Evolutionary conservation across 2,888 invertebrate genomes (phyloP), one percentile per base, ranked within the genome.

Genomic region (Melinaea marsaeus): DNA sequence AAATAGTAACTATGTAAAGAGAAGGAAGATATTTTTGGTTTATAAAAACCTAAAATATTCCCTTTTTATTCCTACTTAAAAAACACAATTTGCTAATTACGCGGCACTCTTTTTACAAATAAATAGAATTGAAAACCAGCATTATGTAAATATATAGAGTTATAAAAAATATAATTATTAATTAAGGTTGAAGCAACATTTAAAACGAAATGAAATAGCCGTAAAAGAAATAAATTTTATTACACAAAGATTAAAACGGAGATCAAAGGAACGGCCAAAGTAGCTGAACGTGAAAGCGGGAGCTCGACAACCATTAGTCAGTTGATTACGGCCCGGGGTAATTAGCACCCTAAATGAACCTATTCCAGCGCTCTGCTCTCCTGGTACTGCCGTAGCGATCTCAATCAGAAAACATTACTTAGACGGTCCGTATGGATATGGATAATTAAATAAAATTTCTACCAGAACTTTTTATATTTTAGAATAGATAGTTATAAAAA

Each of bases 331-430:
- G 79, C 76, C 75, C 77, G 78, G 74, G 78, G 75, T 85, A 86
- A 88, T 88, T 88, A 88, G 85, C 87, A 80, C 78, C 77, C 80
- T 81, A 84, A 86, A 87, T 84, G 83, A 85, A 84, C 84, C 84
- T 84, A 82, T 84, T 86, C 76, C 80, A 74, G 72, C 74, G 70
- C 72, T 74, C 79, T 83, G 82, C 75, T 78, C 76, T 75, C 82
- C 80, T 79, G 78, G 80, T 82, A 78, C 74, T 68, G 72, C 73
- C 73, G 72, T 74, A 70, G 74, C 69, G 72, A 75, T 77, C 75
- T 81, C 77, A 79, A 82, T 81, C 77, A 72, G 71, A 70, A 71
- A 74, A 74, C 72, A 74, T 71, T 78, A 69, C 69, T 69, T 70
- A 68, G 61, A 71, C 61, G 63, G 42, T 9, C 9, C 42, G 42